These are phyloP conservation scores for Aeoliscus strigatus DNA, from an alignment of 2,797 vertebrate species.

Conservation along the genomic window DNA sequence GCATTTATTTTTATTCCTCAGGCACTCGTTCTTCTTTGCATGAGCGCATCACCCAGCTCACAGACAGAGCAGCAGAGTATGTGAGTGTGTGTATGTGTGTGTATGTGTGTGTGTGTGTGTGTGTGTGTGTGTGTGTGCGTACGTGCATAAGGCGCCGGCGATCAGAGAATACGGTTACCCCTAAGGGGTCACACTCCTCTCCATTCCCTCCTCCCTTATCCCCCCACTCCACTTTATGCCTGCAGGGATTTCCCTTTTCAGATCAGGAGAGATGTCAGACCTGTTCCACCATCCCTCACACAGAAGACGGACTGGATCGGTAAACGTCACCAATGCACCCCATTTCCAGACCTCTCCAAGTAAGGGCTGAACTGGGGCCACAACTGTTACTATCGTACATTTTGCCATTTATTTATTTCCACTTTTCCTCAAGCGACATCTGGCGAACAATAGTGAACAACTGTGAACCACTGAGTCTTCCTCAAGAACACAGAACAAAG, in stretches of 20 bases:
- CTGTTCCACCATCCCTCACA: conserved; percentile 60
- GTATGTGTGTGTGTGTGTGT: conserved; percentile 33
- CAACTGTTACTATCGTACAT: conserved; percentile 1
- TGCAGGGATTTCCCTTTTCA: conserved; percentile 73
- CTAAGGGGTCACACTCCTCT: conserved; percentile 68
- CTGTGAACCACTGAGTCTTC: too few relatives aligned
- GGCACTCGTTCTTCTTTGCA: conserved; percentile 61
- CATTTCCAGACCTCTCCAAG: conserved; percentile 25
- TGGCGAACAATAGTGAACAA: too few relatives aligned
- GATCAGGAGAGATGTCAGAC: conserved; percentile 70
- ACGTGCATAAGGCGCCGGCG: conserved; percentile 52
- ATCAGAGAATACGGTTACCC: conserved; percentile 65
- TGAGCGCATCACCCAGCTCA: conserved; percentile 58
- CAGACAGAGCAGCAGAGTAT: conserved; percentile 44
- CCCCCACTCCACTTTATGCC: conserved; percentile 45
- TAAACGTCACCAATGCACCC: conserved; percentile 38
- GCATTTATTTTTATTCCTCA: conserved; percentile 61
- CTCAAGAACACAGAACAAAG: too few relatives aligned
- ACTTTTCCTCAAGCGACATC: neutral
- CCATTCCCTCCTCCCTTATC: conserved; percentile 46
- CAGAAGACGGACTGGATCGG: conserved; percentile 38
- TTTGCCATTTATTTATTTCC: conserved; percentile 5
- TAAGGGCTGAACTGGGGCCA: conserved; percentile 4
- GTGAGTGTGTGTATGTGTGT: conserved; percentile 27
- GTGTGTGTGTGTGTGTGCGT: conserved; percentile 37